phyloP scores from a whole-genome alignment of 1,140 invertebrate species.

The Scylla paramamosain region DNA sequence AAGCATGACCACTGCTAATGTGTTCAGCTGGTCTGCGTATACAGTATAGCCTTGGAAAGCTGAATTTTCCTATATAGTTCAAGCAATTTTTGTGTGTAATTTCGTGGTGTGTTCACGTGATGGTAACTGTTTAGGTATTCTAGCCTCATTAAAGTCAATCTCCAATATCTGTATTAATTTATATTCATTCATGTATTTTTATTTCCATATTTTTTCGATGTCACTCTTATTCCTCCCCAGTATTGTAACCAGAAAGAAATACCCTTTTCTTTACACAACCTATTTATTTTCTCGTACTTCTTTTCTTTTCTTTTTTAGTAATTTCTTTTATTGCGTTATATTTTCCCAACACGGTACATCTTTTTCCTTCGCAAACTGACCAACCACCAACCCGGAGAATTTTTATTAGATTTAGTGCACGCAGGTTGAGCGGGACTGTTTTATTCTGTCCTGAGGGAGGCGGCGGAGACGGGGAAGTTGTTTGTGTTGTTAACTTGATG shows the following conservation, averaged over 20 bases:
- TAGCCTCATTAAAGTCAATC: too few species aligned
- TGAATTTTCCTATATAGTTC: too few species aligned
- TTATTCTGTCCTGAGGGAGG: background rate
- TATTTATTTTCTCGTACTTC: background rate
- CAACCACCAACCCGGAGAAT: background rate
- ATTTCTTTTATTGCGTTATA: background rate
- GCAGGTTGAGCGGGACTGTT: background rate
- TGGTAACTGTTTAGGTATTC: too few species aligned
- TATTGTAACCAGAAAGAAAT: background rate
- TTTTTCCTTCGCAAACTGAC: background rate
- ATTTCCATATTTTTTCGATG: background rate
- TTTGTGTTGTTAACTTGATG: constrained; percentile 46
- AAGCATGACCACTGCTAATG: too few species aligned
- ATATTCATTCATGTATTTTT: background rate
- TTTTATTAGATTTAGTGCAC: background rate
- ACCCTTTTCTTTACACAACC: too few species aligned
- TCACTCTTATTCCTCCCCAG: background rate
- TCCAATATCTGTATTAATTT: too few species aligned
- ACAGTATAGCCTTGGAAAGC: too few species aligned
- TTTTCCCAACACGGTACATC: background rate
- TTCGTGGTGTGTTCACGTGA: too few species aligned
- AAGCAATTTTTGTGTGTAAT: too few species aligned
- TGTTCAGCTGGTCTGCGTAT: too few species aligned
- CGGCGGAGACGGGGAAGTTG: background rate
- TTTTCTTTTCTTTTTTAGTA: background rate